phyloP scores from a whole-genome alignment of 2,113 vertebrate genomes.

The Actenoides lindsayi region DNA sequence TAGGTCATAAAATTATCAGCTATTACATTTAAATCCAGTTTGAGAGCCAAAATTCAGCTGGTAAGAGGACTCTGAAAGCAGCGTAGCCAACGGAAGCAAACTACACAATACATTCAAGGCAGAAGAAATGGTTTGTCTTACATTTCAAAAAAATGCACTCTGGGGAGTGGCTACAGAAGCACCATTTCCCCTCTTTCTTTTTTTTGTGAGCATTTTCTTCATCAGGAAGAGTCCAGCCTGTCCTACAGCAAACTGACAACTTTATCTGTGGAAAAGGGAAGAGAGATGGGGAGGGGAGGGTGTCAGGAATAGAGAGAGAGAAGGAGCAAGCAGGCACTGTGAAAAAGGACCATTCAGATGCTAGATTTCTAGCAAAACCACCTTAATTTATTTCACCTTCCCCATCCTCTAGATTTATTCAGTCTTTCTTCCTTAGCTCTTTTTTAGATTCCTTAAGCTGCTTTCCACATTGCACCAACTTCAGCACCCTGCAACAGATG shows the following conservation, averaged over 20 bases:
- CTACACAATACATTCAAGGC: neutral
- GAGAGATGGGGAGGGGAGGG: no score
- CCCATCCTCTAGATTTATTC: neutral
- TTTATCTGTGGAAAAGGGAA: neutral
- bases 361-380: neutral
- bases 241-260: neutral
- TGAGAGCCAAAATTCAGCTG: neutral
- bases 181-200: neutral
- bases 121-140: neutral
- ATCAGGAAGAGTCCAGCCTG: neutral
- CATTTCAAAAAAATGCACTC: neutral
- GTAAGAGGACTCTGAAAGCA: neutral
- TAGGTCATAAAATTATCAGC: neutral
- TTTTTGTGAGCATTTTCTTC: neutral
- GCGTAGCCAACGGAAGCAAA: accelerated
- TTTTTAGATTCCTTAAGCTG: neutral
- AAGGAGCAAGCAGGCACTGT: neutral
- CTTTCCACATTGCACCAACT: neutral
- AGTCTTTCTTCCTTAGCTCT: neutral
- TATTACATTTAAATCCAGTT: neutral
- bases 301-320: neutral
- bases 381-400: neutral
- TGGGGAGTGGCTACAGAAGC: neutral
- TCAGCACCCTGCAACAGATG: neutral
- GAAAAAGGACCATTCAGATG: neutral